Evolutionary conservation across 2,888 invertebrate genomes (phyloP).

Genomic region (Rotaria magnacalcarata): DNA sequence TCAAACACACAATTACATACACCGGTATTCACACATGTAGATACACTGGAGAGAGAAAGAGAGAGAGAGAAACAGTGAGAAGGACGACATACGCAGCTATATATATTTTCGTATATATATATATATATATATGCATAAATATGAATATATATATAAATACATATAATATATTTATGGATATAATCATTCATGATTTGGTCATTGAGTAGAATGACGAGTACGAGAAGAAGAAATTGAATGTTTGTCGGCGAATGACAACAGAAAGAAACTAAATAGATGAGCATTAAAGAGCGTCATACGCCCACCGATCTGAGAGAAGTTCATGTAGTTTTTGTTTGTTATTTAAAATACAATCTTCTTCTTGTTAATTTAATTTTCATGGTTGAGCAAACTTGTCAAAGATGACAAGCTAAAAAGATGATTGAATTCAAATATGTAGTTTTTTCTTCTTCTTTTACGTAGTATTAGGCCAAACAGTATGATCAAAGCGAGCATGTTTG

Average conservation of each 20-base stretch:
- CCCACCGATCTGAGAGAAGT: not conserved
- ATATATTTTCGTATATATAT: not conserved
- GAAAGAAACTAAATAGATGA: not conserved
- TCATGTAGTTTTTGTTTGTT: not conserved
- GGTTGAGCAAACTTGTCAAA: not conserved
- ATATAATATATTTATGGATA: not conserved
- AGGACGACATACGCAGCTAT: not conserved
- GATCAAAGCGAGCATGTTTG: not conserved
- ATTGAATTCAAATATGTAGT: not conserved
- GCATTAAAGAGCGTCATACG: slow-evolving; percentile 3
- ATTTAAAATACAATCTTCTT: not conserved
- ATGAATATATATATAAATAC: not conserved
- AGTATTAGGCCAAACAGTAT: not conserved
- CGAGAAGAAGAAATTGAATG: not conserved
- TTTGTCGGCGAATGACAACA: not conserved
- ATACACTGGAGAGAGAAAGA: not conserved
- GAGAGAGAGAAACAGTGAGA: not conserved
- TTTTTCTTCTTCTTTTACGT: not conserved
- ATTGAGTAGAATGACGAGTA: not conserved
- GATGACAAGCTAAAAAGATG: not conserved
- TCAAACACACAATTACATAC: slow-evolving; percentile 16
- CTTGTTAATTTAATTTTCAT: not conserved
- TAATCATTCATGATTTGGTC: not conserved
- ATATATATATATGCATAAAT: not conserved
- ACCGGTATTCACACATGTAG: slow-evolving; percentile 7